Evolutionary conservation across 2,113 vertebrate species (phyloP).

Genomic region (Ceyx margarethae): DNA sequence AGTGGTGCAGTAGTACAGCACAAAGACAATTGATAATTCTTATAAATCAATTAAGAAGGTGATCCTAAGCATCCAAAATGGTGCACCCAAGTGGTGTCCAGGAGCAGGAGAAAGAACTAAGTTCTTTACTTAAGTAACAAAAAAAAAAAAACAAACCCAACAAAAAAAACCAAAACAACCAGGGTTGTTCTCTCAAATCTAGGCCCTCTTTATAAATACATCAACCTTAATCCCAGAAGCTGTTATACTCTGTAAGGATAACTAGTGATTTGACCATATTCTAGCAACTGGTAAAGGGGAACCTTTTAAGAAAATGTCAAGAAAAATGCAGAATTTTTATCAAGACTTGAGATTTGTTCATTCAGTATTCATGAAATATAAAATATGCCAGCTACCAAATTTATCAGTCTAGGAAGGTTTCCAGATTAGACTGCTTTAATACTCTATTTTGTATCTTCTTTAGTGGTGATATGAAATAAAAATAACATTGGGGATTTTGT

Average conservation of each 20-base stretch:
- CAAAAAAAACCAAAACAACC: neutral
- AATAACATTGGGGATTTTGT: neutral
- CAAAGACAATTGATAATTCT: neutral
- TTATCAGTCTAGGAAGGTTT: neutral
- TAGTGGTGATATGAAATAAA: neutral
- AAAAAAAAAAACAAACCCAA: neutral
- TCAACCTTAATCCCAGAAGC: neutral
- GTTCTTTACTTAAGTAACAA: neutral
- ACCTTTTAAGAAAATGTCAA: neutral
- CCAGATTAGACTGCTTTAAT: neutral
- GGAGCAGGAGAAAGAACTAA: neutral
- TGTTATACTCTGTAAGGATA: neutral
- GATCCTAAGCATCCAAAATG: neutral
- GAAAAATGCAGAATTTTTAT: neutral
- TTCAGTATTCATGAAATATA: neutral
- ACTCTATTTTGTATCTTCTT: conserved; percentile 3
- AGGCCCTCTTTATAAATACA: neutral
- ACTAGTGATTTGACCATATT: neutral
- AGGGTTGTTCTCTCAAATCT: neutral
- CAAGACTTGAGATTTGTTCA: neutral
- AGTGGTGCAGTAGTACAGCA: neutral
- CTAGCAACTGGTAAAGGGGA: neutral
- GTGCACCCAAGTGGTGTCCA: neutral
- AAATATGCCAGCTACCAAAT: neutral
- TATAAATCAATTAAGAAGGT: neutral